Evolutionary conservation across 1,140 invertebrate species (phyloP).

Genomic region (Pseudobourletiella spinata): DNA sequence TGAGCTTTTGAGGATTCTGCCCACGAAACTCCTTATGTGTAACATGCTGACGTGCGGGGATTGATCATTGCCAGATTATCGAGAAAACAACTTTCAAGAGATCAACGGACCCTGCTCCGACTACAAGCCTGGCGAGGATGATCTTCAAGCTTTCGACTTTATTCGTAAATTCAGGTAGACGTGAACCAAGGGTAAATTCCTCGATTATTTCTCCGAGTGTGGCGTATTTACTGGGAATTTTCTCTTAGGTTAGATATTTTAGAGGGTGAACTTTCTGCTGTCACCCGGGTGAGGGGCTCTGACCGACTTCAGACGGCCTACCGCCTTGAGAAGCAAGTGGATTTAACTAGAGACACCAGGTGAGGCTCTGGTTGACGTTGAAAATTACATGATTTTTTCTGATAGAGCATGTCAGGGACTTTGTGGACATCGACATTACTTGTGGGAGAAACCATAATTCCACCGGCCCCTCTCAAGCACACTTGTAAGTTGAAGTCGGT

Average conservation of each 20-base stretch:
- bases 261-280: constrained; percentile 51
- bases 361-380: constrained; percentile 40
- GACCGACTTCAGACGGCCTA: constrained; percentile 66
- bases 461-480: no score
- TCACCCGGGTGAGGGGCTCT: constrained; percentile 60
- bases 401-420: not conserved
- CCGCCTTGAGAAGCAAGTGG: constrained; percentile 57
- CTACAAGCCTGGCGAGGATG: constrained; percentile 59
- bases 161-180: constrained; percentile 55
- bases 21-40: not conserved
- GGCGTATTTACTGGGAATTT: no score
- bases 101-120: constrained; percentile 50
- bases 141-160: constrained; percentile 67
- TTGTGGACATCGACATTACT: not conserved
- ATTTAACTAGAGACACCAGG: constrained; percentile 60
- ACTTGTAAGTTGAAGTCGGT: no score
- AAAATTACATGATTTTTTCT: not conserved
- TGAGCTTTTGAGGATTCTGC: not conserved
- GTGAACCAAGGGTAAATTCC: no score
- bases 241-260: constrained; percentile 52
- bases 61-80: not conserved
- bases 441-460: no score
- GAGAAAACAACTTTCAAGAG: constrained; percentile 28
- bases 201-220: no score
- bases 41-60: no score